Percentiles rank a stretch among this genome's conserved stretches.
phyloP scores from a whole-genome alignment of 2,797 vertebrate species.

The Acrocephalus scirpaceus region DNA sequence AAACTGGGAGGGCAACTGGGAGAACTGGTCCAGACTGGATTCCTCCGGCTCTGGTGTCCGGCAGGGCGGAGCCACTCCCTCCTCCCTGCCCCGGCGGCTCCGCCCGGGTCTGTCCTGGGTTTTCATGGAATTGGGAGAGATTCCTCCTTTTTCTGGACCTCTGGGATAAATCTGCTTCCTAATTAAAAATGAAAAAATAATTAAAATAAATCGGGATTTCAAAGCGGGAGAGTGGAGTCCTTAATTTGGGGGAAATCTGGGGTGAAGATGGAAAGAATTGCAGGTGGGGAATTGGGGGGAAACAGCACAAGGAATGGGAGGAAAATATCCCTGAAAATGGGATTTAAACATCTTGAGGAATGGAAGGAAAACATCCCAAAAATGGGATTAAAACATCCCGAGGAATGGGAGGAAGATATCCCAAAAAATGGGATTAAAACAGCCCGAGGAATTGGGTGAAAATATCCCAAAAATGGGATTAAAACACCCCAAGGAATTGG shows the following conservation, averaged over 20 bases:
- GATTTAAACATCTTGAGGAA: too few relatives aligned
- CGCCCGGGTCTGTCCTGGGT: accelerated
- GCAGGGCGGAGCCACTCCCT: not conserved
- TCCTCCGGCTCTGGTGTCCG: not conserved
- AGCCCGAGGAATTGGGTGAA: too few relatives aligned
- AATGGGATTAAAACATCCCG: not conserved
- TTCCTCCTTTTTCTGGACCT: not conserved
- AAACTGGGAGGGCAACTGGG: not conserved
- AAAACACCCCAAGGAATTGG: too few relatives aligned
- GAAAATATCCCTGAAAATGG: too few relatives aligned
- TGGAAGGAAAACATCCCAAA: too few relatives aligned
- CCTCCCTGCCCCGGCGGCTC: not conserved
- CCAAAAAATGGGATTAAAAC: too few relatives aligned
- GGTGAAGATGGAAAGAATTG: not conserved
- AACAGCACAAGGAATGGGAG: too few relatives aligned
- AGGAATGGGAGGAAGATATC: too few relatives aligned
- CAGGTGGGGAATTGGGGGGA: not conserved
- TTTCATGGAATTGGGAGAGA: not conserved
- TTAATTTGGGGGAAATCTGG: not conserved
- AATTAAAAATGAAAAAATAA: too few relatives aligned
- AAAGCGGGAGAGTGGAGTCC: accelerated
- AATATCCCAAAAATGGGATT: too few relatives aligned
- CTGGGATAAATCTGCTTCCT: not conserved
- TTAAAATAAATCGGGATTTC: too few relatives aligned
- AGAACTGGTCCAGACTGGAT: not conserved